Evolutionary conservation across 1,140 invertebrate species (phyloP).

Genomic region (Diuraphis noxia): DNA sequence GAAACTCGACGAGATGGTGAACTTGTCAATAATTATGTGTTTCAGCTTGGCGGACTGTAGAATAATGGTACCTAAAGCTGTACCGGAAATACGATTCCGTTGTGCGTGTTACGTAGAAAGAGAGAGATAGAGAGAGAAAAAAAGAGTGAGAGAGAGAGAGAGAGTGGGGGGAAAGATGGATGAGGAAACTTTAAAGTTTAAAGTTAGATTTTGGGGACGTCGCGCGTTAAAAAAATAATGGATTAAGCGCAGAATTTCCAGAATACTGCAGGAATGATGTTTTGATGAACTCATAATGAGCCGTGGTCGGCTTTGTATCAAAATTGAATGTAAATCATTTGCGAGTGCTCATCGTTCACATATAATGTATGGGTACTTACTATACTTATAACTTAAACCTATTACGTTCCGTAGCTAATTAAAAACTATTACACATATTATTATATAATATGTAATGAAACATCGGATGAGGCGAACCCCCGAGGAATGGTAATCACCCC

Average conservation of each 20-base stretch:
- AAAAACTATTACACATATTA: neutral
- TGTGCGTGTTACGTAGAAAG: neutral
- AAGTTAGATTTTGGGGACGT: neutral
- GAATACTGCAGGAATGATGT: neutral
- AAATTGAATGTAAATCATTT: constrained; percentile 2
- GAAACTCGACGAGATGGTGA: neutral
- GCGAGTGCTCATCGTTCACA: neutral
- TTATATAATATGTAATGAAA: neutral
- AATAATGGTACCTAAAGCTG: neutral
- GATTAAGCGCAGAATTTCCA: neutral
- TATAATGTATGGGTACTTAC: neutral
- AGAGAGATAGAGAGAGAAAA: neutral
- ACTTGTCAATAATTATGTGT: neutral
- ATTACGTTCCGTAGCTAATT: neutral
- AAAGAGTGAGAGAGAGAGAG: neutral
- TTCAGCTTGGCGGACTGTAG: neutral
- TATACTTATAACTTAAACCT: neutral
- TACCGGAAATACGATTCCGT: neutral
- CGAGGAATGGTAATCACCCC: neutral
- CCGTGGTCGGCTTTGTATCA: neutral
- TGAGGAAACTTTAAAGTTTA: neutral
- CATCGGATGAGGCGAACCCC: neutral
- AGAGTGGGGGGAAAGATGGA: no score
- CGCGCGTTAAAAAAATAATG: neutral
- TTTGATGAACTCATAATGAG: neutral